phyloP scores from a whole-genome alignment of 2,113 vertebrate genomes.

The Chrysochloris asiatica region DNA sequence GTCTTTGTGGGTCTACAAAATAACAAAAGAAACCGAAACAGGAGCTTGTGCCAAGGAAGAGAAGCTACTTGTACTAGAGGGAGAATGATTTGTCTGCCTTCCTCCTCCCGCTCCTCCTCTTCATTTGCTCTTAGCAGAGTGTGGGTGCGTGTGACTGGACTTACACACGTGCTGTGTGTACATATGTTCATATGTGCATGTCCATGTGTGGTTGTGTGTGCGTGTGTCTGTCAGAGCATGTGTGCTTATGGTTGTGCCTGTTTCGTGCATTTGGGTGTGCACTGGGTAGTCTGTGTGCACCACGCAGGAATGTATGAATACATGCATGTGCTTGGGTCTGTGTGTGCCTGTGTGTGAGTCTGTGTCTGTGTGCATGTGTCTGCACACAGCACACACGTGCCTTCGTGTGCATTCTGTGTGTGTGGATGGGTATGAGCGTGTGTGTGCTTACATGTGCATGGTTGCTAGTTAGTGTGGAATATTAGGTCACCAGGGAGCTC shows the following conservation, averaged over 20 bases:
- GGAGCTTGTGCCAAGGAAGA: slow-evolving; percentile 39
- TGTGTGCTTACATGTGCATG: neutral
- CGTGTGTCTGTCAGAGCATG: no score
- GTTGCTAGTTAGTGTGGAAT: neutral
- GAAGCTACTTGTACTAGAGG: neutral
- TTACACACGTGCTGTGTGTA: neutral
- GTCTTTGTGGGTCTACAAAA: slow-evolving; percentile 49
- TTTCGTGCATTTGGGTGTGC: no score
- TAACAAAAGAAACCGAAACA: slow-evolving; percentile 48
- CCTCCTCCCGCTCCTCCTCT: neutral
- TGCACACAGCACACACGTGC: rapidly evolving
- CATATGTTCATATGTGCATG: neutral
- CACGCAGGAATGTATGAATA: neutral
- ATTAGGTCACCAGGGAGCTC: neutral
- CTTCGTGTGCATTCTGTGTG: no score
- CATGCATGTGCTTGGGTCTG: neutral
- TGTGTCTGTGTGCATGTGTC: neutral
- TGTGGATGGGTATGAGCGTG: neutral
- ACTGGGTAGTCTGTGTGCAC: neutral
- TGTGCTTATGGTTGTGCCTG: no score
- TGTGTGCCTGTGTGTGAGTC: neutral
- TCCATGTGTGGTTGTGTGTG: neutral
- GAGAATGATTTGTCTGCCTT: neutral
- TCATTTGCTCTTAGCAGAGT: neutral
- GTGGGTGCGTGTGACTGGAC: neutral